Evolutionary conservation across 2,113 vertebrate genomes (phyloP).

Genomic region (Bubo scandiacus): DNA sequence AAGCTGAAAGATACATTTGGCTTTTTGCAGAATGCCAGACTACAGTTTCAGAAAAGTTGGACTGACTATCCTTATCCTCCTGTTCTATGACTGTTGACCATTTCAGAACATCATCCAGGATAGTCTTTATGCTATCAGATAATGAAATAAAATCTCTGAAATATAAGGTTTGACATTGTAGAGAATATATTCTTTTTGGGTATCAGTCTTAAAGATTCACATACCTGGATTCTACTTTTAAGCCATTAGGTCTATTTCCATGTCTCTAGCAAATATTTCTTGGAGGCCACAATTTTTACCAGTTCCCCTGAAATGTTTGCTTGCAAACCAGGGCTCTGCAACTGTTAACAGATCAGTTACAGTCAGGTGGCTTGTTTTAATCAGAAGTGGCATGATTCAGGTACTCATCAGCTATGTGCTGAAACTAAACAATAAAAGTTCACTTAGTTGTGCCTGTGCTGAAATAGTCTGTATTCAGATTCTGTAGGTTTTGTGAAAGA

Average conservation of each 20-base stretch:
- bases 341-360: background rate
- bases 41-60: background rate
- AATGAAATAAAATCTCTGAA: background rate
- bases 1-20: background rate
- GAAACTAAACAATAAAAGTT: background rate
- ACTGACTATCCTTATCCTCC: background rate
- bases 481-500: background rate
- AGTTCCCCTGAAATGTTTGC: background rate
- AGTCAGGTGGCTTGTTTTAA: background rate
- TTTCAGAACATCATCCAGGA: background rate
- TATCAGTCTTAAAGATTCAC: background rate
- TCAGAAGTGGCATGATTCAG: background rate
- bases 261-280: background rate
- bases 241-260: background rate
- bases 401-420: background rate
- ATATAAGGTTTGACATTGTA: background rate
- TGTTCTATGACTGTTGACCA: background rate
- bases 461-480: background rate
- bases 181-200: background rate
- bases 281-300: background rate
- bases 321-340: background rate
- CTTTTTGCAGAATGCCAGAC: background rate
- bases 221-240: background rate
- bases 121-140: background rate
- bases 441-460: background rate